Evolutionary conservation across 2,797 vertebrate genomes (phyloP), one percentile per base, ranked within the genome.

Genomic region (Botia kubotai): DNA sequence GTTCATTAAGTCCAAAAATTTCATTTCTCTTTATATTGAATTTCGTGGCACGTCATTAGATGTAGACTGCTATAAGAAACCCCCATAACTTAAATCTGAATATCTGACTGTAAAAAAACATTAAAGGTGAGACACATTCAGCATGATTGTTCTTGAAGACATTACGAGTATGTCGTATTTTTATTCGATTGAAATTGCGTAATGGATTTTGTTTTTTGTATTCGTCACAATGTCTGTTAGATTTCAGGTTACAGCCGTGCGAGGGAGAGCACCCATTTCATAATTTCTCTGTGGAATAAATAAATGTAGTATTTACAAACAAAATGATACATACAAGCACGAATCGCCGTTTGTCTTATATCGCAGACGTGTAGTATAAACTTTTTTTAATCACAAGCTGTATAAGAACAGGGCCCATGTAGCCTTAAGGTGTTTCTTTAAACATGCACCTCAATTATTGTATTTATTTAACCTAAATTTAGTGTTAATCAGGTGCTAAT

Each of bases 31-130:
- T 23, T 43, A 48, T 6, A 29, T 13, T 13, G 13, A 5, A 60
- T 46, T 46, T 21, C 12, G 6, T 7, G 10, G 6, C 14, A 55
- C 43, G 36, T 26, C 67, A 55, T 17, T 67, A 77, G 57, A 73
- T 39, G 33, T n/a, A 43, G 70, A 53, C 60, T 65, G 58, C 16
- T n/a, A 19, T 21, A 6, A 39, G 72, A 55, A 63, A 82, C 39
- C 39, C 13, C 46, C 23, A 10, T 4, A 85, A 82, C 66, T 82
- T 84, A 43, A 82, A 55, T 80, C 50, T 75, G 82, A 78, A 77
- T 62, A 82, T 81, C 72, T 80, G 80, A 82, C 73, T 83, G 39
- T 4, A 21, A 2, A n/a, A 13, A 43, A 29, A 17, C 33, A 33
- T 33, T 33, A 10, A 46, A 11, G 43, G 7, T 46, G 48, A 67